Base-by-base conservation (phyloP, 1,140 invertebrate species). In the Conus betulinus region DNA sequence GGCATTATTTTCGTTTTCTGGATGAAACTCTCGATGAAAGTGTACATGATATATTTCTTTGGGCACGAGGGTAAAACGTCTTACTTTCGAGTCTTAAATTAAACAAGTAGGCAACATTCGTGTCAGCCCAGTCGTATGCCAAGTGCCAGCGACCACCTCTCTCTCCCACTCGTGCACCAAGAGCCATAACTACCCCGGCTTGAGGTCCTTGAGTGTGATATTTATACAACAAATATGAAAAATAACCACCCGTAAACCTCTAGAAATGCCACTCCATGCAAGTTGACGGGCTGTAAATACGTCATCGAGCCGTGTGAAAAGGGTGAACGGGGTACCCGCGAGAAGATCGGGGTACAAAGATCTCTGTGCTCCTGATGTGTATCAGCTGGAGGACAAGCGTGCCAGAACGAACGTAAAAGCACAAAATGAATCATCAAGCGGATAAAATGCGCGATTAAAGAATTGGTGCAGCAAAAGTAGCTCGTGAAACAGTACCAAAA, bases 171-270 rank as follows among this genome's bases (percentile, higher is more conserved):
- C 76, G 25, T 25, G 13, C 76, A 78, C 25, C n/a, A 23, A 81
- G 23, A 53, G 23, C n/a, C 79, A 81, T 25, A 81, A 60, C 57
- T 60, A 60, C 57, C 8, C 57, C 57, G 0, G 6, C 67, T 23
- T 71, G 67, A 71, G 67, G 20, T 20, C 15, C 23, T 71, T 7
- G 20, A 71, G 67, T 71, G 67, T 71, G 67, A 20, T 71, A 20
- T 71, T 71, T 71, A 71, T 71, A 71, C 20, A 71, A 71, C 67
- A 71, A 71, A 71, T 71, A 71, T 71, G 67, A 71, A 71, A n/a
- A 71, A 71, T 23, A 71, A 71, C 67, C 67, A 3, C 67, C 60
- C 67, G 67, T 71, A 71, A 71, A 71, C 67, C 20, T 17, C 67
- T 71, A 6, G 11, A 7, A 23, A 23, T 23, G 67, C 6, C 67